Conservation (phyloP, 1,140 invertebrate genomes). For the Coptotermes formosanus region DNA sequence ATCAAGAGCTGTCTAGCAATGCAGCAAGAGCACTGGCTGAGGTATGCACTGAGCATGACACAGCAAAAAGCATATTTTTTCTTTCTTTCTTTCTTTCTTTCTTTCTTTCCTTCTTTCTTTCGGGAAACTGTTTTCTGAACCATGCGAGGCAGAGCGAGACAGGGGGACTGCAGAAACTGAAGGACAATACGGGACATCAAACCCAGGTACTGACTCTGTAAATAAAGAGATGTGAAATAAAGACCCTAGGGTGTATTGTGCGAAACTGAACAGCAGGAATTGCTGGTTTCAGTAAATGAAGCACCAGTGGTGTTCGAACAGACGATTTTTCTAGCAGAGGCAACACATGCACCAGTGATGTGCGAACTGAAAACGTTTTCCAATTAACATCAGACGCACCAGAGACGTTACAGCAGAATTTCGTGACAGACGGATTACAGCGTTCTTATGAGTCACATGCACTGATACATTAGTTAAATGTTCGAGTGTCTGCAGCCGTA, state of each 20-base stretch:
- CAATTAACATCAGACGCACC: too few relatives aligned
- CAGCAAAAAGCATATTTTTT: not conserved
- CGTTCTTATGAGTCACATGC: too few relatives aligned
- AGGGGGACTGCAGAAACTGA: not conserved
- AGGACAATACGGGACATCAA: constrained; percentile 8
- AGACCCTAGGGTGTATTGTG: not conserved
- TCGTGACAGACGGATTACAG: too few relatives aligned
- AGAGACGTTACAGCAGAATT: too few relatives aligned
- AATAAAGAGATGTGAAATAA: not conserved
- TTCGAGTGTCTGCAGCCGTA: too few relatives aligned
- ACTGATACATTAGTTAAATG: too few relatives aligned
- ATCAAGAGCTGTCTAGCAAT: constrained; percentile 2
- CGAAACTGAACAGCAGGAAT: too few relatives aligned
- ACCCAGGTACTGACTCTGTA: not conserved
- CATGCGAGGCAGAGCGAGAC: not conserved
- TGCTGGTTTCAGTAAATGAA: too few relatives aligned
- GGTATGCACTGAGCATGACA: not conserved
- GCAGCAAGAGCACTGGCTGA: not conserved
- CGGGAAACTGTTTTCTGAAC: constrained; percentile 4
- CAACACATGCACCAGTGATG: too few relatives aligned
- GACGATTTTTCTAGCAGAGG: too few relatives aligned
- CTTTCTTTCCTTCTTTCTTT: not conserved
- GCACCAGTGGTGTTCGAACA: too few relatives aligned
- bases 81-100: not conserved
- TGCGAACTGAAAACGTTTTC: too few relatives aligned